Percentiles rank a stretch among this genome's conserved stretches.
Conservation (phyloP, 2,113 vertebrate species). For the Vombatus ursinus region DNA sequence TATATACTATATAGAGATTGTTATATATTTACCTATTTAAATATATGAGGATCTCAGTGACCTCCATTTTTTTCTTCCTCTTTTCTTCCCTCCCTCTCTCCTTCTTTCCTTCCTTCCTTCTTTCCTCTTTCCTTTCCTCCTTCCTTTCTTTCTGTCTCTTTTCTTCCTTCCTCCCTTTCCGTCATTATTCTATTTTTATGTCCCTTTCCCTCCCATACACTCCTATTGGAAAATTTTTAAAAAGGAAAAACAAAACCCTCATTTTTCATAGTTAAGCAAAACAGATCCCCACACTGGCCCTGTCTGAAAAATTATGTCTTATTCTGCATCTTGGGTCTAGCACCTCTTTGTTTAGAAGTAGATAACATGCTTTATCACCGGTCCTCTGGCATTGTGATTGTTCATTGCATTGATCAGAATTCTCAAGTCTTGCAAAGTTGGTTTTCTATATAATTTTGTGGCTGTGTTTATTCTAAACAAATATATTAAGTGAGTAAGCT, state of each 20-base stretch:
- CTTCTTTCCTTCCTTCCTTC: too few species aligned
- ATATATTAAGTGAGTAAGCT: not conserved
- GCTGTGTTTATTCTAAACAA: not conserved
- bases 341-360: not conserved
- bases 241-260: not conserved
- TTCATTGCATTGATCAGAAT: not conserved
- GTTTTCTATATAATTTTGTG: not conserved
- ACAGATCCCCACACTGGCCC: not conserved
- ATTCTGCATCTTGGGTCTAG: not conserved
- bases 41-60: not conserved
- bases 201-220: not conserved
- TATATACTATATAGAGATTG: not conserved
- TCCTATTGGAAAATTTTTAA: not conserved
- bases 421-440: not conserved
- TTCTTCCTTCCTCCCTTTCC: too few species aligned
- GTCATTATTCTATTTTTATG: not conserved
- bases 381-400: not conserved
- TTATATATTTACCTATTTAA: not conserved
- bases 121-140: too few species aligned
- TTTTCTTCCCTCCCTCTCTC: rapidly evolving
- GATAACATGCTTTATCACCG: not conserved
- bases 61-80: not conserved
- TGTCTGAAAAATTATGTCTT: not conserved
- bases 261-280: not conserved
- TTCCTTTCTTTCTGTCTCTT: too few species aligned